Percentiles rank a stretch among this genome's conserved stretches.
Evolutionary conservation across 2,113 vertebrate species (phyloP).

Genomic region (Poicephalus gulielmi): DNA sequence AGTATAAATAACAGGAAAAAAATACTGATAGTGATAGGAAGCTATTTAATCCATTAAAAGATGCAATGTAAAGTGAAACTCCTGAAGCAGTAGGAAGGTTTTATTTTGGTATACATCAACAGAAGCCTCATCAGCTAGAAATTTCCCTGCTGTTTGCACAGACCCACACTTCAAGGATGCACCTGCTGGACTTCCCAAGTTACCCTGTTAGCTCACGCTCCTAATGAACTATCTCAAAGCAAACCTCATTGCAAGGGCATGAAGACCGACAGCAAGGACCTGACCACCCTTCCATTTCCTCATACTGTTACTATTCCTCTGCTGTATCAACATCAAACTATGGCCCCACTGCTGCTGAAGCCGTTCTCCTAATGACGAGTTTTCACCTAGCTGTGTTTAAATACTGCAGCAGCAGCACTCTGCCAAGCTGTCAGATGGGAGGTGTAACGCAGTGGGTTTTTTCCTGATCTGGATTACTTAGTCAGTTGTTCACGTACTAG

Average conservation of each 20-base stretch:
- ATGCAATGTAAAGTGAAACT: background rate
- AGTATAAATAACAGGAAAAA: background rate
- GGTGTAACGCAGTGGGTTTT: background rate
- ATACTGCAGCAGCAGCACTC: fast-evolving
- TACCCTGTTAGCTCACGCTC: background rate
- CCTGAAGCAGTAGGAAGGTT: background rate
- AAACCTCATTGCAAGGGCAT: fast-evolving
- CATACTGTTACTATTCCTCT: background rate
- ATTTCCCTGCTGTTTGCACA: background rate
- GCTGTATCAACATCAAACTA: background rate
- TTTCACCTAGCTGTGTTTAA: background rate
- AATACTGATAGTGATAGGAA: background rate
- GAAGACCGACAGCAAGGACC: background rate
- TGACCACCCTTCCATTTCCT: background rate
- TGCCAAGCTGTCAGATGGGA: background rate
- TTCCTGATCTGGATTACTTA: background rate
- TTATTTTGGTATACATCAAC: background rate
- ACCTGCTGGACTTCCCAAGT: background rate
- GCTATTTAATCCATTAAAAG: background rate
- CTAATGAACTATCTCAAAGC: background rate
- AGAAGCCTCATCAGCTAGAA: background rate
- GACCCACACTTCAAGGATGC: background rate
- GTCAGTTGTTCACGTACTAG: background rate
- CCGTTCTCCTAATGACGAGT: background rate
- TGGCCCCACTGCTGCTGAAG: background rate